Evolutionary conservation across 1,140 invertebrate species (phyloP).

Genomic region (Drosophila triauraria): DNA sequence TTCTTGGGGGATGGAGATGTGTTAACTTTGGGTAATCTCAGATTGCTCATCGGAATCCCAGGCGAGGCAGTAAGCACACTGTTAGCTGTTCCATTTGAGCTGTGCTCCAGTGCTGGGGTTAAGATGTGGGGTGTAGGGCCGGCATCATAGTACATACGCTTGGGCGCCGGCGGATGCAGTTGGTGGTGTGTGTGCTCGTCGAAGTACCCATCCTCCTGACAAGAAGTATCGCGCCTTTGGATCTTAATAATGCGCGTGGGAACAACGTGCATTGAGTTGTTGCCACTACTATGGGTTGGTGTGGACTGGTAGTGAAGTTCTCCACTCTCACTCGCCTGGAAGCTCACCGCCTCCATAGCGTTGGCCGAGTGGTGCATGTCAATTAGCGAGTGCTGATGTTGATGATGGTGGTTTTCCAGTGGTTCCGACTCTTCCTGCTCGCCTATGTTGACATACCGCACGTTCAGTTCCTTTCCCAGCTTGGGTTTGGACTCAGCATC

Average conservation of each 20-base stretch:
- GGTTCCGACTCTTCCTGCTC: constrained; percentile 56
- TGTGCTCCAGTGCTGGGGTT: constrained; percentile 36
- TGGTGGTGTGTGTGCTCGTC: constrained; percentile 61
- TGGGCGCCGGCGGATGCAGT: constrained; percentile 49
- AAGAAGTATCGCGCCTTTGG: constrained; percentile 63
- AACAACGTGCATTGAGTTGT: constrained; percentile 58
- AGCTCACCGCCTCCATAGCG: constrained; percentile 65
- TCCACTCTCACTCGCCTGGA: constrained; percentile 70
- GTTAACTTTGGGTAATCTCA: constrained; percentile 59
- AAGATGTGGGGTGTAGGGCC: constrained; percentile 50
- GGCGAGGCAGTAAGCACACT: constrained; percentile 29
- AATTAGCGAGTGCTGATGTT: constrained; percentile 50
- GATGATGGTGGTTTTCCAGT: constrained; percentile 58
- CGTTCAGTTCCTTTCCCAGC: constrained; percentile 54
- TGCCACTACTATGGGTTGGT: constrained; percentile 28
- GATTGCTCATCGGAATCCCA: constrained; percentile 45
- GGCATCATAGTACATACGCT: constrained; percentile 72
- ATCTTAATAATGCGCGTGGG: constrained; percentile 78
- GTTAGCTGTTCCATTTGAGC: constrained; percentile 28
- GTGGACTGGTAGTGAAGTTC: constrained; percentile 67
- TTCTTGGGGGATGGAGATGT: constrained; percentile 46
- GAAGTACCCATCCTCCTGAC: constrained; percentile 61
- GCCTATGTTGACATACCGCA: constrained; percentile 50
- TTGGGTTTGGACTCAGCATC: constrained; percentile 71
- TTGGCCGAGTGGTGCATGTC: constrained; percentile 57